phyloP scores from a whole-genome alignment of 2,113 vertebrate genomes.

The Nanger granti region DNA sequence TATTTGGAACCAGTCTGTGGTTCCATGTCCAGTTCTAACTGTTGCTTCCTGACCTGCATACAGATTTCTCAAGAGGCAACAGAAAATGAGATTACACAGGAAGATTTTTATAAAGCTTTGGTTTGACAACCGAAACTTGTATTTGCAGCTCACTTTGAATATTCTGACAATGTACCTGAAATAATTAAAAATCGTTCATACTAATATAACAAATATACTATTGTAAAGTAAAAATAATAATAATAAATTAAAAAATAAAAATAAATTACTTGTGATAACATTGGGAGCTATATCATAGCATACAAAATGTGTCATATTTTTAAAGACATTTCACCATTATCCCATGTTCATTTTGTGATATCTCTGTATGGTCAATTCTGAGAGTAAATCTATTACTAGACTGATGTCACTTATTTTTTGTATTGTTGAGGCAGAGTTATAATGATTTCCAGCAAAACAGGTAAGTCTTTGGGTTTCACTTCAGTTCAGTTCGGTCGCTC shows the following conservation, averaged over 20 bases:
- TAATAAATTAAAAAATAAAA: too few relatives aligned
- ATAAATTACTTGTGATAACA: not conserved
- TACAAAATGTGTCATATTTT: not conserved
- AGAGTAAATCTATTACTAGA: not conserved
- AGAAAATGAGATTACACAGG: not conserved
- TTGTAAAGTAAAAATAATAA: too few relatives aligned
- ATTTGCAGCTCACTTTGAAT: not conserved
- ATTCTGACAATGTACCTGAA: not conserved
- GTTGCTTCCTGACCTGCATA: too few relatives aligned
- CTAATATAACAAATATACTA: not conserved
- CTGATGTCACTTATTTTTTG: not conserved
- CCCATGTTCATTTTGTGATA: not conserved
- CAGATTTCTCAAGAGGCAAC: too few relatives aligned
- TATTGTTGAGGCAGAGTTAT: not conserved
- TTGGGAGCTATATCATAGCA: fast-evolving
- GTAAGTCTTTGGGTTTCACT: not conserved
- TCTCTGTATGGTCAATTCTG: not conserved
- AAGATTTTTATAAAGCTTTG: not conserved
- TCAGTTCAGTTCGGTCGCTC: too few relatives aligned
- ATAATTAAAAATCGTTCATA: not conserved
- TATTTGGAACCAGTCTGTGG: too few relatives aligned
- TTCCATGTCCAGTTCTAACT: too few relatives aligned
- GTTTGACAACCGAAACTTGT: not conserved
- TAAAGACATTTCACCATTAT: not conserved
- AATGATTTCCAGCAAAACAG: not conserved